A percentile compares a stretch with the other conserved stretches of the same genome.
Conservation (phyloP, 2,113 vertebrate genomes). For the Coracopsis vasa region DNA sequence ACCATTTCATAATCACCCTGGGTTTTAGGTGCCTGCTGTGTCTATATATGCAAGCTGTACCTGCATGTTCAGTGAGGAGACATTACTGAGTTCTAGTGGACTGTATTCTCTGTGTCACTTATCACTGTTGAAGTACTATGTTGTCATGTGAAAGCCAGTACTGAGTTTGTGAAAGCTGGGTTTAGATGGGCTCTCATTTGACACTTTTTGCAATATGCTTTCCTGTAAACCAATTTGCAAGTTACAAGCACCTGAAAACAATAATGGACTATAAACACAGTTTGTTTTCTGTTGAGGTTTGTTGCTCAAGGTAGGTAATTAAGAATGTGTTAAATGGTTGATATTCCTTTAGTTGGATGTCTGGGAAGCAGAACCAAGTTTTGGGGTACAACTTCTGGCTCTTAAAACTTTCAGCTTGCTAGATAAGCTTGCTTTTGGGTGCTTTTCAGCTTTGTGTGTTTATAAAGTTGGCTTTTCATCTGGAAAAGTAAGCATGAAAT, state of each 20-base stretch:
- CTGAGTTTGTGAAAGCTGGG: neutral
- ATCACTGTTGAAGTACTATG: neutral
- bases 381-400: neutral
- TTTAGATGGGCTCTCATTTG: neutral
- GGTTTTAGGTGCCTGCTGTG: fast-evolving
- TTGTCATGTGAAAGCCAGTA: neutral
- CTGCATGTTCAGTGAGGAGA: neutral
- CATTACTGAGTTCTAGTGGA: neutral
- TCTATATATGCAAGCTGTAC: neutral
- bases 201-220: neutral
- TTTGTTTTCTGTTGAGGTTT: neutral
- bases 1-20: fast-evolving
- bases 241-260: neutral
- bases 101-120: neutral
- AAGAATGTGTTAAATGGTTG: neutral
- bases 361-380: neutral
- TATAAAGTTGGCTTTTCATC: neutral
- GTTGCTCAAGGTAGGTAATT: neutral
- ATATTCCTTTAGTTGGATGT: neutral
- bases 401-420: neutral
- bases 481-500: neutral
- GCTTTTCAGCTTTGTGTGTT: neutral
- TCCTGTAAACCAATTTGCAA: neutral
- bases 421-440: neutral
- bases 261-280: neutral